These are phyloP conservation scores for Tyto alba DNA, from an alignment of 2,113 vertebrate genomes.

Conservation along the genomic window DNA sequence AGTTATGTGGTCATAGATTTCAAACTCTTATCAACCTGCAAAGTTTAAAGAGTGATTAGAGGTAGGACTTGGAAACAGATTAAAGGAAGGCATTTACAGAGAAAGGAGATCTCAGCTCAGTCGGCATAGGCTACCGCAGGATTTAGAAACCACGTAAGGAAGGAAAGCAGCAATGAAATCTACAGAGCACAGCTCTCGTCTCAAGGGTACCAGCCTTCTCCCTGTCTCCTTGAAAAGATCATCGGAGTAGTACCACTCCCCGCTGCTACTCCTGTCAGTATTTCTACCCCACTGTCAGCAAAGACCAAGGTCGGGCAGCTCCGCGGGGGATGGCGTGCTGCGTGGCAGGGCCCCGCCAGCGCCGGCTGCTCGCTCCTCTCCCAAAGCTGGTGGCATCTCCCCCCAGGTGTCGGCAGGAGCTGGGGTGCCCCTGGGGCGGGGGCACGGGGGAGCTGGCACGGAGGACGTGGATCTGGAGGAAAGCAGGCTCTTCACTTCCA, in stretches of 20 bases:
- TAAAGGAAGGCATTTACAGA: background rate
- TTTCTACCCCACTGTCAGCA: background rate
- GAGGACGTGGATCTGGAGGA: background rate
- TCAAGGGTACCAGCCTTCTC: background rate
- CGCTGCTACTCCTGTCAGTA: background rate
- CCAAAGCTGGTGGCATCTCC: background rate
- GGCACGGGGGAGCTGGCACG: rapidly evolving
- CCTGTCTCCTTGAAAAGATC: background rate
- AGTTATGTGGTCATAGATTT: background rate
- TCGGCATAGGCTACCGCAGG: background rate
- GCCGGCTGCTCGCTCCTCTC: background rate
- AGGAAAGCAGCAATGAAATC: background rate
- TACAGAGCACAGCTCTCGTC: background rate
- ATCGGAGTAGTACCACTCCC: background rate
- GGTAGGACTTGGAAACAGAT: background rate
- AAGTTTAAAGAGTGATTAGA: background rate
- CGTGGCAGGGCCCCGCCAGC: no score
- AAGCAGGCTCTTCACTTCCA: background rate
- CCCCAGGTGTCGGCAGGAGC: rapidly evolving
- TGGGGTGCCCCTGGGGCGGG: background rate
- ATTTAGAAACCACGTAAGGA: background rate
- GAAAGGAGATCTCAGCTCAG: background rate
- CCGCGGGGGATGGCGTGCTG: rapidly evolving
- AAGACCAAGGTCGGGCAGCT: background rate
- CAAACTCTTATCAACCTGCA: background rate